Evolutionary conservation across 2,888 invertebrate species (phyloP).

Genomic region (Acanthoscelides obtectus): DNA sequence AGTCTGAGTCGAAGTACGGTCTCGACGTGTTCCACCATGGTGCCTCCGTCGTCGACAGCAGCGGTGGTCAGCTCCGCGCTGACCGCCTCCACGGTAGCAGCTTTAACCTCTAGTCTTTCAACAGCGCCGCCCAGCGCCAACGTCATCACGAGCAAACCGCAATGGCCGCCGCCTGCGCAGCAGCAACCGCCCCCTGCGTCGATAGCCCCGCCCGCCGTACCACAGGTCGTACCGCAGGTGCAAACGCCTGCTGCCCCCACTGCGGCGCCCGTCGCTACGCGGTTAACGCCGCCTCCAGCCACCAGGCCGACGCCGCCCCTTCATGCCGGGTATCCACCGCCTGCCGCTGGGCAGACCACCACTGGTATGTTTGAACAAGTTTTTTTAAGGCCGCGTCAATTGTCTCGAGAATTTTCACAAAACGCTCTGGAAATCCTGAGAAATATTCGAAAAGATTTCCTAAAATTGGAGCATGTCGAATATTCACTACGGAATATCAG

Average conservation of each 20-base stretch:
- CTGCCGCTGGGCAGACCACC: background rate
- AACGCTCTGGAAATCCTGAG: no score
- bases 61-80: background rate
- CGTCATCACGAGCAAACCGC: background rate
- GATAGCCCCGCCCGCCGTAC: background rate
- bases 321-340: background rate
- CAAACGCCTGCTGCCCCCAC: conserved; percentile 17
- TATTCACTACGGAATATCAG: no score
- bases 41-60: conserved; percentile 36
- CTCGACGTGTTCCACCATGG: conserved; percentile 42
- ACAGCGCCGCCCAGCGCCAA: background rate
- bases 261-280: conserved; percentile 33
- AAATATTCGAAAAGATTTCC: no score
- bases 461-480: no score
- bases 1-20: conserved; percentile 70
- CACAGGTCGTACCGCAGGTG: conserved; percentile 10
- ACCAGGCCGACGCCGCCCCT: conserved; percentile 34
- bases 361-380: background rate
- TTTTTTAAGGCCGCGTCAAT: no score
- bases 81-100: background rate
- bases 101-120: background rate
- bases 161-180: background rate
- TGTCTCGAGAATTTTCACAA: no score
- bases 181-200: conserved; percentile 8
- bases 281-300: conserved; percentile 50